Evolutionary conservation across 2,113 vertebrate species (phyloP).

Genomic region (Zonotrichia leucophrys): DNA sequence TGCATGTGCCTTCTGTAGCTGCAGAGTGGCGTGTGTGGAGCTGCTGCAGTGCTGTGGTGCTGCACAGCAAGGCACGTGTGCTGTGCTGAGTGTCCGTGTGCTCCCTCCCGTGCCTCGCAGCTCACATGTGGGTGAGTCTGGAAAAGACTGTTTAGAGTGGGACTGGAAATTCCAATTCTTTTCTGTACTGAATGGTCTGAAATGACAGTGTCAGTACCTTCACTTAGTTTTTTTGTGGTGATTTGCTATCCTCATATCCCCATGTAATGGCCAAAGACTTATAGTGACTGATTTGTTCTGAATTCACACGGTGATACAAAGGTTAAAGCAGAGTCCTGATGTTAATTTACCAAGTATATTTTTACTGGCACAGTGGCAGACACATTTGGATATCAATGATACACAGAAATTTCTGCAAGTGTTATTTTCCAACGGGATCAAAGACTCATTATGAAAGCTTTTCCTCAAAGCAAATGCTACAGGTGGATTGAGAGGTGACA

Average conservation of each 20-base stretch:
- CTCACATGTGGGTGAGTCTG: background rate
- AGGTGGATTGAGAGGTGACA: background rate
- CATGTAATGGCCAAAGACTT: background rate
- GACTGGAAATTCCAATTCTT: background rate
- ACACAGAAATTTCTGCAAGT: background rate
- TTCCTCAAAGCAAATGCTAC: background rate
- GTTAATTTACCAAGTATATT: background rate
- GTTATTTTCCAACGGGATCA: background rate
- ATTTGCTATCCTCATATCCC: background rate
- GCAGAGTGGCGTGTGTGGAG: rapidly evolving
- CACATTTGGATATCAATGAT: background rate
- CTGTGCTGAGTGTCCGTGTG: background rate
- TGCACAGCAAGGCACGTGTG: rapidly evolving
- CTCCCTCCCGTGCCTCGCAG: background rate
- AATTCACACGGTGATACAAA: background rate
- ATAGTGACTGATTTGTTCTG: background rate
- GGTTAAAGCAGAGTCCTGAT: background rate
- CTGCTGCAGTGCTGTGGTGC: background rate
- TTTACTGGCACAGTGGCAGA: background rate
- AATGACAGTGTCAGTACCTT: background rate
- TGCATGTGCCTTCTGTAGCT: background rate
- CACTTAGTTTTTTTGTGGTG: background rate
- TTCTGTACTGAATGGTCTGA: background rate
- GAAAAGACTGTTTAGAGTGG: background rate
- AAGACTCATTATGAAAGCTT: background rate